Percentiles rank a stretch among this genome's conserved stretches.
These are phyloP conservation scores for Diaphora mendica DNA, from an alignment of 2,888 invertebrate genomes.

Conservation along the genomic window DNA sequence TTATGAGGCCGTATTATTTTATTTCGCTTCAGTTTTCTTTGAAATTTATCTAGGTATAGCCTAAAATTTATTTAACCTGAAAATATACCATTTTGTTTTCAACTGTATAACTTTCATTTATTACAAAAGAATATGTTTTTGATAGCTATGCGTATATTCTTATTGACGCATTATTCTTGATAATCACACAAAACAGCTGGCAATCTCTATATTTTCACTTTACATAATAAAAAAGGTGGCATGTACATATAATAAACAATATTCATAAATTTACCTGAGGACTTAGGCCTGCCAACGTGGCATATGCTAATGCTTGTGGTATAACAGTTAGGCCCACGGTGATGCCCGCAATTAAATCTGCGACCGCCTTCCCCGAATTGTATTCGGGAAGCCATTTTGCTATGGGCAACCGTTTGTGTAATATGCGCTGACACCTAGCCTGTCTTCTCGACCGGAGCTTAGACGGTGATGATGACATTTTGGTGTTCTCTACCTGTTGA, in stretches of 20 bases:
- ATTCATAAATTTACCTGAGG: slow-evolving; percentile 88
- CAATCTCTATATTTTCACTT: background rate
- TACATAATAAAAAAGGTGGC: background rate
- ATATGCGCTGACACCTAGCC: slow-evolving; percentile 70
- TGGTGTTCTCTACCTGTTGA: slow-evolving; percentile 48
- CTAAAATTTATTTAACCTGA: background rate
- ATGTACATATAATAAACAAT: background rate
- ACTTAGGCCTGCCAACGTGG: slow-evolving; percentile 94
- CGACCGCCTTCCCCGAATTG: slow-evolving; percentile 90
- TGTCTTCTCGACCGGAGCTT: slow-evolving; percentile 77
- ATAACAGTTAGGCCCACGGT: slow-evolving; percentile 97
- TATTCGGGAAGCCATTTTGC: slow-evolving; percentile 92
- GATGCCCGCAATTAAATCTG: slow-evolving; percentile 96
- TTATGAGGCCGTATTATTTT: background rate
- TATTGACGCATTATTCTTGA: background rate
- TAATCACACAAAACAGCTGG: background rate
- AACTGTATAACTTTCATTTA: background rate
- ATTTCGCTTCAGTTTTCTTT: background rate
- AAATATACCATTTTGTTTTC: background rate
- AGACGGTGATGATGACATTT: slow-evolving; percentile 80
- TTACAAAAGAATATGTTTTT: background rate
- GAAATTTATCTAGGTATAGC: background rate
- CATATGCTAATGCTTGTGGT: slow-evolving; percentile 97
- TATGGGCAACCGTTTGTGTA: slow-evolving; percentile 88
- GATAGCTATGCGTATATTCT: background rate